A percentile compares a stretch with the other conserved stretches of the same genome.
Conservation (phyloP, 2,888 invertebrate species). For the Cecidostiba fungosa region DNA sequence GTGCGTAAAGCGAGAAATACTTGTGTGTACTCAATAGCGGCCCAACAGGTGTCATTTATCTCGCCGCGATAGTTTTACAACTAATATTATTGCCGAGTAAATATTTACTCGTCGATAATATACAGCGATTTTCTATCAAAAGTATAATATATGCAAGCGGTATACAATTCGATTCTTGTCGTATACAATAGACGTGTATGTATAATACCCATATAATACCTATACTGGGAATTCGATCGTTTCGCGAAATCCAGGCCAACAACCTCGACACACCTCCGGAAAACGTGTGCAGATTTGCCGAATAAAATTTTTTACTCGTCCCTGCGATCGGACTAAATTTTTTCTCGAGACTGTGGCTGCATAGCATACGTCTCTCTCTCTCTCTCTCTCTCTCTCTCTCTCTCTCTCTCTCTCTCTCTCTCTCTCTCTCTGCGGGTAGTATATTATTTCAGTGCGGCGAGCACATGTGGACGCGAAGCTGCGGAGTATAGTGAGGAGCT, state of each 20-base stretch:
- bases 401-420: neutral
- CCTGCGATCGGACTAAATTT: neutral
- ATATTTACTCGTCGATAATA: neutral
- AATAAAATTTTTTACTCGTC: neutral
- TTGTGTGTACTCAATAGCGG: too few species aligned
- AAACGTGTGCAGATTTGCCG: neutral
- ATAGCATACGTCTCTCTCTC: neutral
- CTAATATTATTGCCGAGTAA: neutral
- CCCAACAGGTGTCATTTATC: neutral
- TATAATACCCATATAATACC: too few species aligned
- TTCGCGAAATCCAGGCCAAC: neutral
- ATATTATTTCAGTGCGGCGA: constrained; percentile 76
- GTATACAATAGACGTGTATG: neutral
- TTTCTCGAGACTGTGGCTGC: neutral
- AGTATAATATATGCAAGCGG: neutral
- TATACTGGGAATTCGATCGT: neutral
- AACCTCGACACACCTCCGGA: constrained; percentile 3
- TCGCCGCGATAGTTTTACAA: neutral
- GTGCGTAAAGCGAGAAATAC: constrained; percentile 10
- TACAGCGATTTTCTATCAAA: neutral
- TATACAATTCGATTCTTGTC: neutral
- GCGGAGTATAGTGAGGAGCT: constrained; percentile 69
- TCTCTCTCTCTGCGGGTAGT: constrained; percentile 48
- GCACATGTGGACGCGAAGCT: constrained; percentile 37
- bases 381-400: neutral